Evolutionary conservation across 1,140 invertebrate species (phyloP).

Genomic region (Drosophila dunni): DNA sequence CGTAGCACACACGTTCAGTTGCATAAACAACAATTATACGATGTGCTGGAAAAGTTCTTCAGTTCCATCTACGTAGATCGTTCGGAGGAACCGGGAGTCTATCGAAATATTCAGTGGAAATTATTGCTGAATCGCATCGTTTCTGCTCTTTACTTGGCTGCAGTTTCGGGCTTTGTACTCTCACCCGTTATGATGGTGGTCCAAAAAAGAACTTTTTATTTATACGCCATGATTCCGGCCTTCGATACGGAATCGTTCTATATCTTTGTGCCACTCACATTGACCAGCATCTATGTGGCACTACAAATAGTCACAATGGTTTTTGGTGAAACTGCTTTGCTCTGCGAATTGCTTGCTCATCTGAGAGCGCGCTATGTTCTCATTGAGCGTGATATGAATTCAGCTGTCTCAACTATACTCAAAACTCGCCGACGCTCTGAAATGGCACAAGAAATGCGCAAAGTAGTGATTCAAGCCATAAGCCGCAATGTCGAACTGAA

Average conservation of each 20-base stretch:
- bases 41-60: conserved; percentile 64
- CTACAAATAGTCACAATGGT: conserved; percentile 60
- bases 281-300: conserved; percentile 70
- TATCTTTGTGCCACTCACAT: conserved; percentile 54
- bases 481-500: conserved; percentile 59
- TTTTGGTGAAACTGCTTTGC: conserved; percentile 63
- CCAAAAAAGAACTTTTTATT: conserved; percentile 30
- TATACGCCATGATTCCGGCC: conserved; percentile 66
- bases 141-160: conserved; percentile 52
- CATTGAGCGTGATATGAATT: conserved; percentile 51
- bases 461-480: conserved; percentile 41
- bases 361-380: conserved; percentile 65
- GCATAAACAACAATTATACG: conserved; percentile 32
- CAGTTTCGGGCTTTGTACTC: conserved; percentile 51
- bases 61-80: conserved; percentile 66
- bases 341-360: conserved; percentile 65
- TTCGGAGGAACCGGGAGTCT: conserved; percentile 30
- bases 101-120: conserved; percentile 31
- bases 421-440: not conserved
- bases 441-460: conserved; percentile 52
- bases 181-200: conserved; percentile 48
- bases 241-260: conserved; percentile 50
- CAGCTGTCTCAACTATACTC: conserved; percentile 34
- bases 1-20: conserved; percentile 41
- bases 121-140: conserved; percentile 53